A percentile compares a stretch with the other conserved stretches of the same genome.
phyloP scores from a whole-genome alignment of 2,888 invertebrate species.

The Lithophane ornitopus region DNA sequence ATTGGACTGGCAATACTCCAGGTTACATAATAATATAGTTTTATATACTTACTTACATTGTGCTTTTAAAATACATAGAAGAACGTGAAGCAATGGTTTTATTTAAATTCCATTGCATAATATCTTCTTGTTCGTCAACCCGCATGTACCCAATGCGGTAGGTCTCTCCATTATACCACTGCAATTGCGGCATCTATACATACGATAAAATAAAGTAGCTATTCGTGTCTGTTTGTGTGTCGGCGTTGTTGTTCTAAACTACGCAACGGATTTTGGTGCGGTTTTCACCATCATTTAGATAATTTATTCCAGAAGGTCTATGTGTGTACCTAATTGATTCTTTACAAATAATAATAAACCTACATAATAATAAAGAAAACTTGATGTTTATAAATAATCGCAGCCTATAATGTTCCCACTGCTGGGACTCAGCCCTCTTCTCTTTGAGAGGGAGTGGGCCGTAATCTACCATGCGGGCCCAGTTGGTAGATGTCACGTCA shows the following conservation, averaged over 20 bases:
- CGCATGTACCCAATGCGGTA: background rate
- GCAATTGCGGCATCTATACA: background rate
- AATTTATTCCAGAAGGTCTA: too few species aligned
- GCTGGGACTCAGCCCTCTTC: too few species aligned
- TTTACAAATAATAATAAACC: background rate
- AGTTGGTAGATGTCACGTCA: too few species aligned
- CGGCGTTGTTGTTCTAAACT: too few species aligned
- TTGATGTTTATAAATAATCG: background rate
- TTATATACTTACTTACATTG: background rate
- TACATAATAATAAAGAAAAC: background rate
- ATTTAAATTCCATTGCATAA: background rate
- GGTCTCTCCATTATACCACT: too few species aligned
- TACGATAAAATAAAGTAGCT: background rate
- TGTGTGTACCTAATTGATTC: too few species aligned
- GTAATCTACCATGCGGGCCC: too few species aligned
- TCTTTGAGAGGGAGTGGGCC: too few species aligned
- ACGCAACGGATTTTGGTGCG: too few species aligned
- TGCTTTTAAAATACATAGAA: background rate
- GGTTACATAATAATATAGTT: constrained; percentile 22
- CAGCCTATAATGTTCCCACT: too few species aligned
- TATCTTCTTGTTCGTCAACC: background rate
- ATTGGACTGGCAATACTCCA: constrained; percentile 58
- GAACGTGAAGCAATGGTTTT: background rate
- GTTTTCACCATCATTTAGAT: too few species aligned
- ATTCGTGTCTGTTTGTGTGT: too few species aligned